phyloP scores from a whole-genome alignment of 2,113 vertebrate genomes.

The Macrotus californicus region DNA sequence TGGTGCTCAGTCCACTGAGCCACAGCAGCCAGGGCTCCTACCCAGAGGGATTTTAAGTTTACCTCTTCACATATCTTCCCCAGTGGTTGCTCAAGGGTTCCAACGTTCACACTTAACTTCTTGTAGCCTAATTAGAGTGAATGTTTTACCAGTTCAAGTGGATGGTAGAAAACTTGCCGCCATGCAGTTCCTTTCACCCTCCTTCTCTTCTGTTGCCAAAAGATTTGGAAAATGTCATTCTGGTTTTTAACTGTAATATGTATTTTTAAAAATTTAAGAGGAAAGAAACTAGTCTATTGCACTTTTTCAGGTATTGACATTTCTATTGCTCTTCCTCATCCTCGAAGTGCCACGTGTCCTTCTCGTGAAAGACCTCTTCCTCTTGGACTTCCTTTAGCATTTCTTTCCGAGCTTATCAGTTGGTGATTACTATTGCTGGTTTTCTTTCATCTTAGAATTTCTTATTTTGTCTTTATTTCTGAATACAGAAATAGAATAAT shows the following conservation, averaged over 20 bases:
- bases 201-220: neutral
- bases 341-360: neutral
- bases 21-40: too few species aligned
- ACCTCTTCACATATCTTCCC: neutral
- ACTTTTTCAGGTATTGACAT: neutral
- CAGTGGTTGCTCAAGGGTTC: neutral
- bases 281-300: neutral
- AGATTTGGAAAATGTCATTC: neutral
- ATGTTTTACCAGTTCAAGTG: neutral
- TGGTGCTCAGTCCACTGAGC: too few species aligned
- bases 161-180: neutral
- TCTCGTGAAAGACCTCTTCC: neutral
- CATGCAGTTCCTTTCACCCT: neutral
- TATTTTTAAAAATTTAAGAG: neutral
- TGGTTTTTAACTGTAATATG: neutral
- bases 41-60: neutral
- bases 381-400: neutral
- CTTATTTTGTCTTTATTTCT: conserved; percentile 21
- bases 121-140: neutral
- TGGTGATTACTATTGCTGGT: neutral
- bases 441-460: conserved; percentile 26
- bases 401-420: neutral
- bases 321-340: neutral
- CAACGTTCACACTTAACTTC: neutral
- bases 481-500: neutral